Evolutionary conservation across 2,888 invertebrate species (phyloP).

Genomic region (Limenitis camilla): DNA sequence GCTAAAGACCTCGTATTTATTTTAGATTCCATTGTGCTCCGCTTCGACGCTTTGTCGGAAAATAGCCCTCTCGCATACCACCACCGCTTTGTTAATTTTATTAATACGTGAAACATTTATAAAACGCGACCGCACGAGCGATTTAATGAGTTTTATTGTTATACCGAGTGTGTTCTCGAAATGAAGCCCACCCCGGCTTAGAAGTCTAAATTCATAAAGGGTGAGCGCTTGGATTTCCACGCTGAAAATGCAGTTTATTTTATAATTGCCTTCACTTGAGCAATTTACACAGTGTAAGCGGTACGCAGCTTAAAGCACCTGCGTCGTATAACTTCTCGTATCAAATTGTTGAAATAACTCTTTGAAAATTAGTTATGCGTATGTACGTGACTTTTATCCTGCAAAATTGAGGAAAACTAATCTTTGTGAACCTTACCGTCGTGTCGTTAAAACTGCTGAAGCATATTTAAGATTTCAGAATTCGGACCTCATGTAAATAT

Average conservation of each 20-base stretch:
- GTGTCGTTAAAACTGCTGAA: constrained; percentile 8
- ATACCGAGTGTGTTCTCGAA: constrained; percentile 60
- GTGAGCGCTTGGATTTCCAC: constrained; percentile 44
- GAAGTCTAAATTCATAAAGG: constrained; percentile 47
- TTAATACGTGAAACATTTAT: constrained; percentile 74
- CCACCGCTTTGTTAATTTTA: constrained; percentile 71
- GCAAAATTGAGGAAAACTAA: constrained; percentile 1
- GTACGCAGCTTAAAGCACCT: constrained; percentile 47
- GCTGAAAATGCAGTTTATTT: constrained; percentile 55
- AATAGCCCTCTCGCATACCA: constrained; percentile 61
- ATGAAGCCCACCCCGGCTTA: constrained; percentile 51
- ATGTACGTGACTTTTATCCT: not conserved
- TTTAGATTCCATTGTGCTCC: constrained; percentile 69
- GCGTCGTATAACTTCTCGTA: constrained; percentile 42
- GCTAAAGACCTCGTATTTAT: constrained; percentile 72
- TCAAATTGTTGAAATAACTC: constrained; percentile 41
- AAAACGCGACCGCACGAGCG: constrained; percentile 64
- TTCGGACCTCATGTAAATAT: constrained; percentile 55
- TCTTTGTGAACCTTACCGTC: constrained; percentile 3
- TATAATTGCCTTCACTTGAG: constrained; percentile 43
- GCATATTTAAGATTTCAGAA: constrained; percentile 45
- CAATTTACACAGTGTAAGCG: constrained; percentile 33
- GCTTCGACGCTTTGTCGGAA: constrained; percentile 65
- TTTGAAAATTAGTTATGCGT: constrained; percentile 17
- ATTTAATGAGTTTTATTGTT: constrained; percentile 74